Percentiles rank a stretch among this genome's conserved stretches.
phyloP scores from a whole-genome alignment of 1,140 invertebrate species.

The Octopus sinensis region DNA sequence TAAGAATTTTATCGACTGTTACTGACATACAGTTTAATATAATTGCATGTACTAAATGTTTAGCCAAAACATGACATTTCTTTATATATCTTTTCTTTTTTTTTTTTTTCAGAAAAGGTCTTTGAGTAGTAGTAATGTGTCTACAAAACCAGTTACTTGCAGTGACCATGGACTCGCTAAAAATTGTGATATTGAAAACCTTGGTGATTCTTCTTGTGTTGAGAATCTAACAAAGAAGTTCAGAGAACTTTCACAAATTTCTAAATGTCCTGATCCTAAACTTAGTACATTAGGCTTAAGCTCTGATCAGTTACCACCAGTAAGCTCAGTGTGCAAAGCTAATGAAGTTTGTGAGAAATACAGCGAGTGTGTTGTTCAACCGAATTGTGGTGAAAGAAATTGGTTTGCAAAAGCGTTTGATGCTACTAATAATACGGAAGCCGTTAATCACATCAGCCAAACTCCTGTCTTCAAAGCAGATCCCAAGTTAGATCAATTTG shows the following conservation, averaged over 20 bases:
- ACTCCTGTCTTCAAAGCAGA: background rate
- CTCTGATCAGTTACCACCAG: conserved; percentile 1
- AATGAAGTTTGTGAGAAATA: conserved; percentile 24
- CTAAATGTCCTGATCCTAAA: background rate
- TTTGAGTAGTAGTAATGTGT: background rate
- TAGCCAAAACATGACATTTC: no score
- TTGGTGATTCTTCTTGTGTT: conserved; percentile 17
- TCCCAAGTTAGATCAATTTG: background rate
- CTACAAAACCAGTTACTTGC: background rate
- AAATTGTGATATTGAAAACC: conserved; percentile 25
- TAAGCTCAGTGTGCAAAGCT: conserved; percentile 20
- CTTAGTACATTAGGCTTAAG: background rate
- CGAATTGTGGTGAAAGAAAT: conserved; percentile 18
- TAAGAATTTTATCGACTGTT: no score
- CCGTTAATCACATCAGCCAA: background rate
- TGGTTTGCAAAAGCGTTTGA: background rate
- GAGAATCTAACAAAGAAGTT: conserved; percentile 15
- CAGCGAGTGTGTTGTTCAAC: conserved; percentile 14
- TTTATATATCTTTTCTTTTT: background rate
- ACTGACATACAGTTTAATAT: no score
- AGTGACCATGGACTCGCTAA: conserved; percentile 4
- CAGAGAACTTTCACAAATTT: conserved; percentile 1
- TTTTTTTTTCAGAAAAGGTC: background rate
- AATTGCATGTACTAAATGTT: no score
- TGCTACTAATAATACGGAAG: background rate